phyloP scores from a whole-genome alignment of 2,113 vertebrate genomes.

The Cryptomyrus ogoouensis region DNA sequence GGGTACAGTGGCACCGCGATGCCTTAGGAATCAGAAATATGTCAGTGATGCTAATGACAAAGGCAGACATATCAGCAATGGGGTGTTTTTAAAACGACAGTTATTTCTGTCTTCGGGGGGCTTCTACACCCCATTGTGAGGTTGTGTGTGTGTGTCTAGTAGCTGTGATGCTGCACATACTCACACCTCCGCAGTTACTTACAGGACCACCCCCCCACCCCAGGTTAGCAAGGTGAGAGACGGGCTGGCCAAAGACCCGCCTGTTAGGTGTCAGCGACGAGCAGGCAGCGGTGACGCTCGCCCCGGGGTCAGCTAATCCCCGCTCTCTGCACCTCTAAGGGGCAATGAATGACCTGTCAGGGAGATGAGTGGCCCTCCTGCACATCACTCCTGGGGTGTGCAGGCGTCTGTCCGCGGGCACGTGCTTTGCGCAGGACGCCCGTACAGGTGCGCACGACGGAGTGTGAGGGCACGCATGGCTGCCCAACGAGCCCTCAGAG shows the following conservation, averaged over 20 bases:
- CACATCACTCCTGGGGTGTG: not conserved
- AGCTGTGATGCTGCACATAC: not conserved
- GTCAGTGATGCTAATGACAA: not conserved
- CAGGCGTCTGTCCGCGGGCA: not conserved
- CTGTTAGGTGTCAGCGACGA: not conserved
- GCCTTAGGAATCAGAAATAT: slow-evolving; percentile 3
- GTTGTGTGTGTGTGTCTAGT: not conserved
- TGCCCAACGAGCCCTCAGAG: not conserved
- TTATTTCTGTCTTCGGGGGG: not conserved
- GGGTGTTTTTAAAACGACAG: not conserved
- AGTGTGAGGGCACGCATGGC: not conserved
- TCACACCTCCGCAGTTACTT: not conserved
- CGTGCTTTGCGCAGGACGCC: not conserved
- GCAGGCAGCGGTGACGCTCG: not conserved
- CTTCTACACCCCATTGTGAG: not conserved
- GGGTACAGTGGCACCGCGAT: not conserved
- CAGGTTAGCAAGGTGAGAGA: slow-evolving; percentile 27
- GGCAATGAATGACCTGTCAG: not conserved
- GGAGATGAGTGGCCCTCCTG: not conserved
- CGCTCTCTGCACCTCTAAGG: slow-evolving; percentile 1
- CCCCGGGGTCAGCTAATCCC: slow-evolving; percentile 11
- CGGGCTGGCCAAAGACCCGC: not conserved
- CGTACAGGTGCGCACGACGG: not conserved
- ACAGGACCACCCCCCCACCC: slow-evolving; percentile 22
- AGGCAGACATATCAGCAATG: not conserved